Evolutionary conservation across 2,888 invertebrate species (phyloP), one percentile per base, ranked within the genome.

Genomic region (Anagyrus pseudococci): DNA sequence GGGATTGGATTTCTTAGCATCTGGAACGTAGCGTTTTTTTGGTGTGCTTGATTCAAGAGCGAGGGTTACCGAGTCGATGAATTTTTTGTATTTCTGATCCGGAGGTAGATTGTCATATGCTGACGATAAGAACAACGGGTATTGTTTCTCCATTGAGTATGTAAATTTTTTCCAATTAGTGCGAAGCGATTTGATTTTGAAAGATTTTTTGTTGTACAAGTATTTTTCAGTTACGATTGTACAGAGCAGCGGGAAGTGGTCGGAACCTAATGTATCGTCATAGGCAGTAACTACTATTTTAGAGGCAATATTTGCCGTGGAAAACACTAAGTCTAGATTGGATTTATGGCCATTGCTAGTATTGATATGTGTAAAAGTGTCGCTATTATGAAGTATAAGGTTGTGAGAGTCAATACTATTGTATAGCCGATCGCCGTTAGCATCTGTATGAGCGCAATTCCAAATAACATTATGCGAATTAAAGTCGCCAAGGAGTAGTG

Each of bases 51-150:
- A 17, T 29, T 57, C 41, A 19, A 66, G 49, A 10, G 47, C 19
- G 13, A 46, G 7, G 1, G 29, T 43, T 13, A 66, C 23, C 4
- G 33, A 19, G 4, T 64, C 49, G 4, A 62, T 44, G 29, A 64
- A 62, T 19, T n/a, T 46, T 0, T 58, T n/a, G 29, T 68, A 67
- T 49, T 67, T 63, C 29, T 52, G 47, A 6, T 22, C n/a, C 4
- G 60, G 50, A 22, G 40, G 15, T 33, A 15, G 20, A 23, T 23
- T 3, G 1, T 6, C 3, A 19, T 22, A 49, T 10, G 40, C 29
- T 1, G 19, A 2, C 2, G 19, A 19, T 13, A 41, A 44, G 4
- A 50, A 49, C 1, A 13, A 20, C 13, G 2, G 23, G 33, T 44
- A 50, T 1, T 43, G 13, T n/a, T 41, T 44, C 6, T 29, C 23